Percentiles rank a stretch among this genome's conserved stretches.
Conservation (phyloP, 2,888 invertebrate genomes). For the Sminthurinus aureus region DNA sequence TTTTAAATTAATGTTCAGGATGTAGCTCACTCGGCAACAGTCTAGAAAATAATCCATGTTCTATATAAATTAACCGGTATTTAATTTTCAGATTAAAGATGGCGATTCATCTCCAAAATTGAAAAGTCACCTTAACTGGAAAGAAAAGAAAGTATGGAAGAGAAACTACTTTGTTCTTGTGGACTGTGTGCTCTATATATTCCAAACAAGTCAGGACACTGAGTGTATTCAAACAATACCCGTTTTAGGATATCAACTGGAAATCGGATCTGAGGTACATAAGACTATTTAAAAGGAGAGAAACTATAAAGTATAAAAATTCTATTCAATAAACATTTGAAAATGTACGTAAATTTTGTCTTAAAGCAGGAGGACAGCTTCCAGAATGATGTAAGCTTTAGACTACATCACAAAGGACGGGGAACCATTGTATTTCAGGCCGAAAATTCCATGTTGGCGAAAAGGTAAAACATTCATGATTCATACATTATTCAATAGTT, state of each 20-base stretch:
- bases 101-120: constrained; percentile 67
- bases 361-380: constrained; percentile 62
- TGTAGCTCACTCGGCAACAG: too few species aligned
- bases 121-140: constrained; percentile 67
- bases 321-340: too few species aligned
- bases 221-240: constrained; percentile 67
- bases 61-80: background rate
- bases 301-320: background rate
- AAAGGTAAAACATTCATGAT: constrained; percentile 61
- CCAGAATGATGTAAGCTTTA: constrained; percentile 64
- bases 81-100: constrained; percentile 61
- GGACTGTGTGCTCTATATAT: constrained; percentile 66
- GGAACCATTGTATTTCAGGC: constrained; percentile 65
- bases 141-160: constrained; percentile 66
- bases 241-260: constrained; percentile 66
- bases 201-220: constrained; percentile 68
- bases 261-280: constrained; percentile 21
- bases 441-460: constrained; percentile 62
- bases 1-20: too few species aligned
- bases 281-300: background rate
- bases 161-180: constrained; percentile 69
- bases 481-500: background rate
- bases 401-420: constrained; percentile 65
- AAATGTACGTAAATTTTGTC: background rate
- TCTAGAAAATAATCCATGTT: too few species aligned